Evolutionary conservation across 2,113 vertebrate genomes (phyloP), one percentile per base, ranked within the genome.

Genomic region (Columba janthina): DNA sequence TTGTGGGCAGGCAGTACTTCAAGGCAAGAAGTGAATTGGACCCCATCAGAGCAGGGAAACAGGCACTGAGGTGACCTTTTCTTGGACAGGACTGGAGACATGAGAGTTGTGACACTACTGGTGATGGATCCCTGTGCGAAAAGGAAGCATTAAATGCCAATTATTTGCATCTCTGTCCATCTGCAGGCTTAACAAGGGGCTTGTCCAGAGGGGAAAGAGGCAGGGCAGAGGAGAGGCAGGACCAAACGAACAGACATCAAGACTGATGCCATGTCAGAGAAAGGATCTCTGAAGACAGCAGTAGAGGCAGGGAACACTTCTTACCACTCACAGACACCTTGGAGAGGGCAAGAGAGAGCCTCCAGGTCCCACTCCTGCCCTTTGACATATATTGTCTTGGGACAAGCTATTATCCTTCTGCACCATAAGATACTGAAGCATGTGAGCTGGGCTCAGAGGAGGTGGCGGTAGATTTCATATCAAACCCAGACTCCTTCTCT

Each of bases 401-500:
- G 74, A 34, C 32, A 32, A 58, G 22, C 70, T 67, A 48, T 21
- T 0, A 0, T 31, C n/a, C 5, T 76, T 32, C 53, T 38, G 62
- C 60, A 11, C 60, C 13, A 2, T 0, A 5, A 62, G 81, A 50
- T 38, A 48, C 73, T 60, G 69, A 76, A 86, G 21, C 5, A 19
- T 0, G 0, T 65, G 87, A 70, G 62, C 53, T 65, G 66, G 46
- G n/a, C 61, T 56, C 42, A 9, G 10, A 50, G 54, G 62, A 89
- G 42, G 5, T 25, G 40, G 50, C 34, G 48, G 88, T 72, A 84
- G 85, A 77, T 93, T 94, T 90, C 79, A 71, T 48, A 36, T 77
- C 90, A 83, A 77, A 81, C 78, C 50, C 92, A 88, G 75, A 74
- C 72, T 90, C 79, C 83, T 92, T 50, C 46, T 67, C 75, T 61